Evolutionary conservation across 64 coral and sea anemone species (phyloP).

Genomic region (Montipora sp.): DNA sequence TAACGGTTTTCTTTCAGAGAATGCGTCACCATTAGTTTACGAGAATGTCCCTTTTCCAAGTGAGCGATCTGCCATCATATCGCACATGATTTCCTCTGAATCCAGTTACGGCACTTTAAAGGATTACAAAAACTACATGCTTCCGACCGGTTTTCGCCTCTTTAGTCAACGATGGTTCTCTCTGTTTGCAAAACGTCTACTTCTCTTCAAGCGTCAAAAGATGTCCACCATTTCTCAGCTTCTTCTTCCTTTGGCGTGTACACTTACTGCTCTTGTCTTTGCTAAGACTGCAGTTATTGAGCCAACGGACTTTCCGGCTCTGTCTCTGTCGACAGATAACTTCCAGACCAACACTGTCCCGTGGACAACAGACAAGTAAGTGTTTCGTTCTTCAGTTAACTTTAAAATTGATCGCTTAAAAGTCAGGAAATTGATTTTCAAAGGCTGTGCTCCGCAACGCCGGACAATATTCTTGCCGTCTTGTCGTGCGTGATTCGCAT

Average conservation of each 20-base stretch:
- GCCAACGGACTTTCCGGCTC: conserved; percentile 79
- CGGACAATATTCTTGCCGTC: no score
- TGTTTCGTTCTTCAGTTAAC: not conserved
- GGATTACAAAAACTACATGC: not conserved
- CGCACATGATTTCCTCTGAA: not conserved
- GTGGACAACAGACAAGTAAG: conserved; percentile 53
- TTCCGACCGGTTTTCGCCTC: conserved; percentile 46
- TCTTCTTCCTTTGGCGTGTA: conserved; percentile 80
- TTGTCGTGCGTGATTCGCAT: no score
- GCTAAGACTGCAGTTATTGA: conserved; percentile 77
- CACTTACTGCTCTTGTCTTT: conserved; percentile 76
- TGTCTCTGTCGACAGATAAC: conserved; percentile 55
- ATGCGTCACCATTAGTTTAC: not conserved
- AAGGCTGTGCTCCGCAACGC: no score
- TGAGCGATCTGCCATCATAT: not conserved
- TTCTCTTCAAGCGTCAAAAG: conserved; percentile 86
- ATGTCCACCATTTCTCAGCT: conserved; percentile 79
- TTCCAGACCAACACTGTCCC: conserved; percentile 75
- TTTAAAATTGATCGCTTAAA: no score
- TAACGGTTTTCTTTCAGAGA: not conserved
- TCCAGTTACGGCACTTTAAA: conserved; percentile 16
- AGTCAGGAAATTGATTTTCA: no score
- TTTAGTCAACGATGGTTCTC: conserved; percentile 88
- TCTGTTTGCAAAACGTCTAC: conserved; percentile 85
- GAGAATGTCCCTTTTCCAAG: not conserved